Percentiles rank a stretch among this genome's conserved stretches.
Conservation (phyloP, 2,113 vertebrate species). For the Lophura nycthemera region DNA sequence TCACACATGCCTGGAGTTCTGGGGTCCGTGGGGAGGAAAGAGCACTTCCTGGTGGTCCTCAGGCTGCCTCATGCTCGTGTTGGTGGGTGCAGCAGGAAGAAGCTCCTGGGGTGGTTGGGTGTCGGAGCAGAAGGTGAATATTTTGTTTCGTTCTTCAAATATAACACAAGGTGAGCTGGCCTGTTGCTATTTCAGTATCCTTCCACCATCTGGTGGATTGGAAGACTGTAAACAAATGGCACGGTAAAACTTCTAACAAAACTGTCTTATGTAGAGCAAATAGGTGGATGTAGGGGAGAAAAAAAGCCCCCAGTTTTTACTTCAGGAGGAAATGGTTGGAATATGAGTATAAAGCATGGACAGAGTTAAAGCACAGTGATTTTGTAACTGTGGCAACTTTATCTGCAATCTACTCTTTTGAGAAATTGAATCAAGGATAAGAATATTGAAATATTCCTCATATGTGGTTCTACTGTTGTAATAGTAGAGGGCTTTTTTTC, state of each 20-base stretch:
- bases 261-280: not conserved
- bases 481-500: not conserved
- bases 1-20: not conserved
- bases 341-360: not conserved
- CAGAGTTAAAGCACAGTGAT: not conserved
- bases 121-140: not conserved
- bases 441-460: not conserved
- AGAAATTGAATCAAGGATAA: not conserved
- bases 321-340: not conserved
- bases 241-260: not conserved
- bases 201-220: not conserved
- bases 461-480: not conserved
- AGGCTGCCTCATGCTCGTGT: not conserved
- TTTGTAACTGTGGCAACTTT: not conserved
- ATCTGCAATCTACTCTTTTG: not conserved
- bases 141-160: not conserved
- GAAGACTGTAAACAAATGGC: not conserved
- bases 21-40: not conserved
- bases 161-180: not conserved
- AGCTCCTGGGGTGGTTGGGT: not conserved
- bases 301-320: fast-evolving
- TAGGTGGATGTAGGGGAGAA: not conserved
- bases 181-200: not conserved
- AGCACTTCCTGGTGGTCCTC: not conserved
- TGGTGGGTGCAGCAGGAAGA: not conserved